phyloP scores from a whole-genome alignment of 1,140 invertebrate species.

The Calliphora vicina region DNA sequence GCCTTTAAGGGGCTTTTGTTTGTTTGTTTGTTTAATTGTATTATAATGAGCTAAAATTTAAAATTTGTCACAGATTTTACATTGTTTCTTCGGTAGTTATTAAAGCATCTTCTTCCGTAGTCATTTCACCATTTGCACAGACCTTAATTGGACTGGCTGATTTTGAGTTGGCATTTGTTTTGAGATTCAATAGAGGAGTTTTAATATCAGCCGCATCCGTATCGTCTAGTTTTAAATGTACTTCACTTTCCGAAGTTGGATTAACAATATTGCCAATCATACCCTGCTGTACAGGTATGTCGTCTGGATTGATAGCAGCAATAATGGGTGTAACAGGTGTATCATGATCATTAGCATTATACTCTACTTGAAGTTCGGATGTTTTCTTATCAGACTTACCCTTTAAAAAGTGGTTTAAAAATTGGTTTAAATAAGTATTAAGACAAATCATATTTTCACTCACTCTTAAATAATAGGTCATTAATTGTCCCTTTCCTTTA shows the following conservation, averaged over 20 bases:
- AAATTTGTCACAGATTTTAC: constrained; percentile 15
- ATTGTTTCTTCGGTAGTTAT: constrained; percentile 17
- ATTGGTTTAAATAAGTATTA: no score
- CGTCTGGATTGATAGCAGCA: background rate
- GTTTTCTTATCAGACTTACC: constrained; percentile 31
- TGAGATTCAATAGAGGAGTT: constrained; percentile 14
- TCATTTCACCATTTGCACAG: constrained; percentile 31
- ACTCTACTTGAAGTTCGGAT: background rate
- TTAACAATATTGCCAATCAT: background rate
- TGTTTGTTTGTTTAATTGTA: background rate
- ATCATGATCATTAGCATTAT: constrained; percentile 2
- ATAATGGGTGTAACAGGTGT: background rate
- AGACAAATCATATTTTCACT: no score
- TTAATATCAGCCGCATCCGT: constrained; percentile 15
- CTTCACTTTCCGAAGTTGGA: background rate
- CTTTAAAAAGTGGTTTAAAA: background rate
- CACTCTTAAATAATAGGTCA: constrained; percentile 91
- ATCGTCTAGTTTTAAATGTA: constrained; percentile 13
- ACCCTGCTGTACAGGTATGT: constrained; percentile 4
- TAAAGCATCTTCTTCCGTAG: constrained; percentile 27
- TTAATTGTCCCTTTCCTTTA: constrained; percentile 93
- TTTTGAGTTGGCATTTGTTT: constrained; percentile 16
- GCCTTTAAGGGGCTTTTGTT: background rate
- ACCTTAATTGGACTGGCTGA: background rate
- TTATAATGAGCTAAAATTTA: constrained; percentile 5